A percentile compares a stretch with the other conserved stretches of the same genome.
Evolutionary conservation across 2,888 invertebrate genomes (phyloP).

Genomic region (Nemotelus pantherinus): DNA sequence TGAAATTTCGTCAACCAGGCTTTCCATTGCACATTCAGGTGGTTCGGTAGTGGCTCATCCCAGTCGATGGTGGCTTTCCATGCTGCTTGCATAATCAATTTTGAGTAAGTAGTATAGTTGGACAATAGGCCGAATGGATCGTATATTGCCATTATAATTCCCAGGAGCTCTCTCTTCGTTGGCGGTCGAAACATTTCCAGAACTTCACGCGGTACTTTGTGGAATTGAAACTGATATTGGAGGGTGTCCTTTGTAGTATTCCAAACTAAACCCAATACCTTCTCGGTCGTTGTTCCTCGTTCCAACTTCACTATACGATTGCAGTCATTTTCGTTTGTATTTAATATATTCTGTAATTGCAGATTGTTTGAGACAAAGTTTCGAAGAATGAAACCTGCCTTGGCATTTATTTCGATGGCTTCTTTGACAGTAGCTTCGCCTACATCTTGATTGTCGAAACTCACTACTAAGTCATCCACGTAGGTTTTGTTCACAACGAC

Average conservation of each 20-base stretch:
- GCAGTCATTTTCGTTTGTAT: not conserved
- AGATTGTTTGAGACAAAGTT: not conserved
- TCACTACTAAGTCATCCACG: slow-evolving; percentile 10
- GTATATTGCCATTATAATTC: slow-evolving; percentile 6
- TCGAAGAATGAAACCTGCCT: not conserved
- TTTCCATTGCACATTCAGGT: not conserved
- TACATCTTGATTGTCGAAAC: not conserved
- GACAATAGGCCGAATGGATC: slow-evolving; percentile 22
- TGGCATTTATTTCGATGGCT: slow-evolving; percentile 3
- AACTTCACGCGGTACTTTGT: not conserved
- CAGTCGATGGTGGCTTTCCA: not conserved
- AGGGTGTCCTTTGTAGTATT: not conserved
- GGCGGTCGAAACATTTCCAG: slow-evolving; percentile 12
- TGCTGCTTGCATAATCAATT: not conserved
- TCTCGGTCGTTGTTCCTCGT: not conserved
- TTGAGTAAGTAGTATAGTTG: slow-evolving; percentile 7
- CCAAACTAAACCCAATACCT: slow-evolving; percentile 10
- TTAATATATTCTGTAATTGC: not conserved
- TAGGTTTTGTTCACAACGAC: no score
- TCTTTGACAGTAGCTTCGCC: not conserved
- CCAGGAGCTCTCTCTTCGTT: slow-evolving; percentile 21
- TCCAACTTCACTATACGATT: not conserved
- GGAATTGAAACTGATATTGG: not conserved
- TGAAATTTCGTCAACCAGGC: not conserved
- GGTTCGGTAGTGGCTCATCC: slow-evolving; percentile 5